Percentiles rank a stretch among this genome's conserved stretches.
phyloP scores from a whole-genome alignment of 2,888 invertebrate genomes.

The Troides aeacus region DNA sequence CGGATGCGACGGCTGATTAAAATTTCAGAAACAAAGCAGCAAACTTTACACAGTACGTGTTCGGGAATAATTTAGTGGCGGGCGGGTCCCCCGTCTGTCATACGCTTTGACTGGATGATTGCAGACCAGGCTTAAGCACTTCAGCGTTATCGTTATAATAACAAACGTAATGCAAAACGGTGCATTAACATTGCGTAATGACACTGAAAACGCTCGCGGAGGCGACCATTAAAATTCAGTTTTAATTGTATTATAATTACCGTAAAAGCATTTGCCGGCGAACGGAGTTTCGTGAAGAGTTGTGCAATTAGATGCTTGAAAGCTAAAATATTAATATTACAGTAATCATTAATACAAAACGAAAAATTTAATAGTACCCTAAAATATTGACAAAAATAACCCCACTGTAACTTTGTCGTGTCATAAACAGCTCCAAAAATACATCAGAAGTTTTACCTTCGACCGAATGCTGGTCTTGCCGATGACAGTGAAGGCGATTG shows the following conservation, averaged over 20 bases:
- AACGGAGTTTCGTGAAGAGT: background rate
- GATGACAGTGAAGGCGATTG: no score
- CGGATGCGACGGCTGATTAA: conserved; percentile 57
- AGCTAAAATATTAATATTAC: background rate
- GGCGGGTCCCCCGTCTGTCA: conserved; percentile 63
- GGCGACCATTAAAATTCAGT: conserved; percentile 14
- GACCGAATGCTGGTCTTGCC: no score
- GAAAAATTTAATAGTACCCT: no score
- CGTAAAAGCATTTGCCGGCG: background rate
- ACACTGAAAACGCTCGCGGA: conserved; percentile 2
- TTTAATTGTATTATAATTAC: conserved; percentile 20
- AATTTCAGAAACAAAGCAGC: conserved; percentile 67
- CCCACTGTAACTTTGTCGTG: no score
- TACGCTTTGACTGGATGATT: conserved; percentile 59
- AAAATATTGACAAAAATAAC: no score
- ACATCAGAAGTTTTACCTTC: no score
- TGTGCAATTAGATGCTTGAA: background rate
- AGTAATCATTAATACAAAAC: background rate
- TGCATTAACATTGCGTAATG: conserved; percentile 34
- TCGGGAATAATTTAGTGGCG: conserved; percentile 69
- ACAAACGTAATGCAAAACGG: conserved; percentile 58
- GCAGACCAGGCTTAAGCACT: conserved; percentile 45
- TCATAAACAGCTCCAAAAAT: no score
- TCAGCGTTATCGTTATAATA: conserved; percentile 46
- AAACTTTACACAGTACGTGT: conserved; percentile 67